phyloP scores from a whole-genome alignment of 92 coral and sea anemone species.

The Parazoanthus atlanticus region DNA sequence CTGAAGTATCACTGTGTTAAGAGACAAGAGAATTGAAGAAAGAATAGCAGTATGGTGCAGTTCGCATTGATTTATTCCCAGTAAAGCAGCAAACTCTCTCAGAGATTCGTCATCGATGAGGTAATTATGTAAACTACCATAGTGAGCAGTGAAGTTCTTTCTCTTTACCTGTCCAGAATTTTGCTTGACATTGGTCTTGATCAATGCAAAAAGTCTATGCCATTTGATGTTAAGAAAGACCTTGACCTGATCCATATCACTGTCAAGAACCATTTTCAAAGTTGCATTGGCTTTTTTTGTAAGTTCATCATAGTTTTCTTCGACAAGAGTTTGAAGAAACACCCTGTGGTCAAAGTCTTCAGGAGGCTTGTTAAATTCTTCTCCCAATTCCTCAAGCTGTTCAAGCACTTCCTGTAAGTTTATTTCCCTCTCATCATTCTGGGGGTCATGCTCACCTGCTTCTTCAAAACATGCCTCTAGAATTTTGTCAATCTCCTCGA shows the following conservation, averaged over 20 bases:
- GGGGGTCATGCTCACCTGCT: constrained; percentile 1
- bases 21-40: not conserved
- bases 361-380: constrained; percentile 28
- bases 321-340: not conserved
- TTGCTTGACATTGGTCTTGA: constrained; percentile 38
- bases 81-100: constrained; percentile 38
- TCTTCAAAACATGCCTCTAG: constrained; percentile 14
- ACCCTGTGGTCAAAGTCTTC: constrained; percentile 23
- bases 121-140: constrained; percentile 39
- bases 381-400: not conserved
- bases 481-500: constrained; percentile 1
- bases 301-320: constrained; percentile 3
- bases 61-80: constrained; percentile 1
- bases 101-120: constrained; percentile 16
- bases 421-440: constrained; percentile 33
- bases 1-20: not conserved
- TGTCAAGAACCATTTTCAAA: not conserved
- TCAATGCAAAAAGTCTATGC: constrained; percentile 33
- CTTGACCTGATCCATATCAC: constrained; percentile 14
- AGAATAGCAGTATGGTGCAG: not conserved
- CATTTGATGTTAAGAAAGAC: constrained; percentile 28
- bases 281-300: not conserved
- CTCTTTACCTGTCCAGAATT: constrained; percentile 41
- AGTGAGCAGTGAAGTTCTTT: constrained; percentile 57
- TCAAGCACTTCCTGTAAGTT: constrained; percentile 10